phyloP scores from a whole-genome alignment of 1,140 invertebrate species.

The Lepidurus apus region DNA sequence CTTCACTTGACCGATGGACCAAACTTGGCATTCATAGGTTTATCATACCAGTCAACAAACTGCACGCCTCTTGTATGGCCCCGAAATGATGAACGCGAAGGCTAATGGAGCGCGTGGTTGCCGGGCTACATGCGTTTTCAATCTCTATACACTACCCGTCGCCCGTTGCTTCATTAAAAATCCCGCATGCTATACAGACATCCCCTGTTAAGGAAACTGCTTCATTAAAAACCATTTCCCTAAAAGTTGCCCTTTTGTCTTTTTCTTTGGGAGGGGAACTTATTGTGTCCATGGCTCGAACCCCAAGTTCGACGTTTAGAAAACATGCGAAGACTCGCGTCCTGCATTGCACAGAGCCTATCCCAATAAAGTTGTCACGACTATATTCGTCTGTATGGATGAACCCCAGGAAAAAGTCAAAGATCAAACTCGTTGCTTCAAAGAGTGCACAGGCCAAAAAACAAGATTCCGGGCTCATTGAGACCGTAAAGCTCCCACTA shows the following conservation, averaged over 20 bases:
- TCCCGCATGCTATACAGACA: not conserved
- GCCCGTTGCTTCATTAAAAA: slow-evolving; percentile 9
- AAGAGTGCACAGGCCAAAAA: not conserved
- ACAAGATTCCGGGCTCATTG: not conserved
- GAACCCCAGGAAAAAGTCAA: not conserved
- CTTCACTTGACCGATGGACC: slow-evolving; percentile 4
- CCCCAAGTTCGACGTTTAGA: not conserved
- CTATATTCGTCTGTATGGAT: not conserved
- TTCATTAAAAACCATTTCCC: slow-evolving; percentile 2
- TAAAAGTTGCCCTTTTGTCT: not conserved
- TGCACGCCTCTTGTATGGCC: slow-evolving; percentile 15
- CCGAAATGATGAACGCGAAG: slow-evolving; percentile 21
- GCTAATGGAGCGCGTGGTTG: slow-evolving; percentile 20
- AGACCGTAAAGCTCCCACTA: not conserved
- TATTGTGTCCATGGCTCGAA: not conserved
- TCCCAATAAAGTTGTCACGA: not conserved
- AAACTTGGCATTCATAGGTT: slow-evolving; percentile 15
- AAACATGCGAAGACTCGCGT: not conserved
- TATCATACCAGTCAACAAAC: slow-evolving; percentile 15
- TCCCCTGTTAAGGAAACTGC: not conserved
- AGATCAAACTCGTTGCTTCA: not conserved
- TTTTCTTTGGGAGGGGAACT: not conserved
- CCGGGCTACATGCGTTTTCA: slow-evolving; percentile 11
- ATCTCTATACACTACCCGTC: slow-evolving; percentile 4
- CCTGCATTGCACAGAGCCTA: not conserved